Evolutionary conservation across 2,797 vertebrate species (phyloP).

Genomic region (Lepus townsendii): DNA sequence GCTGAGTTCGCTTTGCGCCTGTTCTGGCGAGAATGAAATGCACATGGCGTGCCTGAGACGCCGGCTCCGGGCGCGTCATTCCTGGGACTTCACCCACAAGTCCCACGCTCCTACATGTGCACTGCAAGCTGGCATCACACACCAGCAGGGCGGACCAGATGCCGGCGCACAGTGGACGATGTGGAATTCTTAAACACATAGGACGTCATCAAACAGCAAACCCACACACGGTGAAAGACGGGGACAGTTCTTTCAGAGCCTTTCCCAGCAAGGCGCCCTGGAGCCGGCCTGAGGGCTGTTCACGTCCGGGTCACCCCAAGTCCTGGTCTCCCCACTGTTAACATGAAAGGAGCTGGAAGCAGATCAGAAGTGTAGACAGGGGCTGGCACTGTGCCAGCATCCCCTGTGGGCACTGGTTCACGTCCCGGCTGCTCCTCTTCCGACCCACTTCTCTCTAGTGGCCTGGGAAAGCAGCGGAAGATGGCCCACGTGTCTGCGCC

Average conservation of each 20-base stretch:
- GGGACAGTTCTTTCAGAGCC: accelerated
- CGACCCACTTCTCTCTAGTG: no score
- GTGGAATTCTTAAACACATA: no score
- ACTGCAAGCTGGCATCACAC: not conserved
- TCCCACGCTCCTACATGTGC: not conserved
- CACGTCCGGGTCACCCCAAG: not conserved
- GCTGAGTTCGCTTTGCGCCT: no score
- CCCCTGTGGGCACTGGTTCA: no score
- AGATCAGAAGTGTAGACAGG: accelerated
- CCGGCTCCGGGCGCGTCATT: accelerated
- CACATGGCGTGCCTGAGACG: not conserved
- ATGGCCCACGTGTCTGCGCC: no score
- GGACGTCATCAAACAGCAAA: not conserved
- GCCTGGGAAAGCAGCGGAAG: no score
- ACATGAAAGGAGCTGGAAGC: not conserved
- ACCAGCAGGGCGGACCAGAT: not conserved
- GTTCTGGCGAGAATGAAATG: not conserved
- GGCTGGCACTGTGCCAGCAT: not conserved
- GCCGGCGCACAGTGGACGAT: no score
- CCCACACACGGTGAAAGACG: accelerated
- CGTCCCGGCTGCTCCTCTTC: no score
- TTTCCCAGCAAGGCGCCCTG: not conserved
- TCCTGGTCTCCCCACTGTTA: not conserved
- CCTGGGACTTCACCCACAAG: accelerated
- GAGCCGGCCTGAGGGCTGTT: not conserved